These are phyloP conservation scores for Pocillopora grandis DNA, from an alignment of 92 coral and sea anemone species.

Conservation along the genomic window DNA sequence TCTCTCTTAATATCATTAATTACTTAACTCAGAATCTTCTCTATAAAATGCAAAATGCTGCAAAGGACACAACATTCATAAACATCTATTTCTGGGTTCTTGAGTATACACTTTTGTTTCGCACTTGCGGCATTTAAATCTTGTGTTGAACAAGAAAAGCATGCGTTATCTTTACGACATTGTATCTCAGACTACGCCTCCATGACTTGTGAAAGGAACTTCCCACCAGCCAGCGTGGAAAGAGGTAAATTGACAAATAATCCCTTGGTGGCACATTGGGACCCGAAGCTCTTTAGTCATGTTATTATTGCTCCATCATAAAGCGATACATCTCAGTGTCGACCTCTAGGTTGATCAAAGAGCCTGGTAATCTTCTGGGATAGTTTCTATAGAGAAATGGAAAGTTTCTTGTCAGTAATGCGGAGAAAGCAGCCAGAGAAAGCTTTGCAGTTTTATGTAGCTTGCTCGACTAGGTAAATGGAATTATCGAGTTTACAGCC, in stretches of 20 bases:
- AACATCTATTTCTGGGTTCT: background rate
- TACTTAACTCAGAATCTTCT: background rate
- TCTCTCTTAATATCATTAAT: background rate
- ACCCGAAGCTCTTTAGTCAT: conserved; percentile 3
- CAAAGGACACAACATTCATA: background rate
- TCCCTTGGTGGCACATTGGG: background rate
- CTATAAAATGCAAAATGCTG: background rate
- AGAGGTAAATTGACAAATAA: background rate
- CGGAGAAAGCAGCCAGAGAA: no score
- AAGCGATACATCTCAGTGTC: background rate
- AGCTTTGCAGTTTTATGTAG: no score
- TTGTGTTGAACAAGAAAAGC: background rate
- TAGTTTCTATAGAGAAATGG: background rate
- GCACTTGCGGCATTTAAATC: background rate
- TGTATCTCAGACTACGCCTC: conserved; percentile 1
- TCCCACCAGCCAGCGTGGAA: background rate
- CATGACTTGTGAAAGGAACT: background rate
- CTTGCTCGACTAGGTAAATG: no score
- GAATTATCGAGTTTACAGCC: no score
- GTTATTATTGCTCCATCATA: background rate
- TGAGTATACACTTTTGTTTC: background rate
- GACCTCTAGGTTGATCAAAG: background rate
- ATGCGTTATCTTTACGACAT: conserved; percentile 2
- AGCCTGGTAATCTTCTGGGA: conserved; percentile 32
- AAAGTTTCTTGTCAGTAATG: background rate